phyloP scores from a whole-genome alignment of 2,888 invertebrate genomes.

The Ophion slaviceki region DNA sequence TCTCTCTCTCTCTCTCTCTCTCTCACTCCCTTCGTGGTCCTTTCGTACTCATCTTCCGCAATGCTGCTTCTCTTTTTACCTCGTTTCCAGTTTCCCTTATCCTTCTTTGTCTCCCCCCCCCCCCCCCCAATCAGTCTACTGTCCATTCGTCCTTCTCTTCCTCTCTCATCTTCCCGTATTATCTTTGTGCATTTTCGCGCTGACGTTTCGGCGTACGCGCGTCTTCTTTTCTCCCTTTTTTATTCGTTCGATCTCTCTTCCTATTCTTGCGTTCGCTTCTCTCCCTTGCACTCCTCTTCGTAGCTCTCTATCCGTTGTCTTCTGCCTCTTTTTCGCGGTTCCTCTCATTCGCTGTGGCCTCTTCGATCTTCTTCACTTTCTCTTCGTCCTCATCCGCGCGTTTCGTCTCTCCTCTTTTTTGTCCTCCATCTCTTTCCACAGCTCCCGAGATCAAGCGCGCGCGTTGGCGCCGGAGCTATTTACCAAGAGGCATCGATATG shows the following conservation, averaged over 20 bases:
- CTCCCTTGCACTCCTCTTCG: background rate
- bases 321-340: conserved; percentile 12
- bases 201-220: no score
- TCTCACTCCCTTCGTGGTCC: no score
- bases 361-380: background rate
- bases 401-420: conserved; percentile 4
- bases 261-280: background rate
- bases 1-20: no score
- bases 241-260: background rate
- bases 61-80: no score
- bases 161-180: background rate
- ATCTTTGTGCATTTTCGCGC: no score
- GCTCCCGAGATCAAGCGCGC: conserved; percentile 49
- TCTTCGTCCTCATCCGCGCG: conserved; percentile 13
- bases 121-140: no score
- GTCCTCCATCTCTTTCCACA: conserved; percentile 29
- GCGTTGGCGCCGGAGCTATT: conserved; percentile 77
- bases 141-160: background rate
- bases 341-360: no score
- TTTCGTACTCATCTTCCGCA: no score
- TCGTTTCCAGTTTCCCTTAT: background rate
- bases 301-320: conserved; percentile 20
- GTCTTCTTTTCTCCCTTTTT: background rate
- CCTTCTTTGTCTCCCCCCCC: background rate
- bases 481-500: conserved; percentile 68